Evolutionary conservation across 2,888 invertebrate species (phyloP).

Genomic region (Drosophila borealis): DNA sequence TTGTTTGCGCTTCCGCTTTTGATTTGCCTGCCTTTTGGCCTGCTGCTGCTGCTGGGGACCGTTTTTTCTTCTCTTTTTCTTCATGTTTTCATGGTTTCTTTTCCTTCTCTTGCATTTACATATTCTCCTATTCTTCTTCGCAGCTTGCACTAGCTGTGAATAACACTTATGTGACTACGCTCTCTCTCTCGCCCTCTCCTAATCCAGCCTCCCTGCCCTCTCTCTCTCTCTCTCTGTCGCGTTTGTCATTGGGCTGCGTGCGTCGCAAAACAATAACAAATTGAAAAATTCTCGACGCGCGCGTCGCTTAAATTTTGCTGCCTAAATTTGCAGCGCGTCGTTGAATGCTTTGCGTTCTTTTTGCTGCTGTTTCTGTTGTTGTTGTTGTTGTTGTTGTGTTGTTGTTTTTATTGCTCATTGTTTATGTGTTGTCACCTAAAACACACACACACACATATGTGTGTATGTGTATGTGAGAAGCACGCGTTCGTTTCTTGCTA

Average conservation of each 20-base stretch:
- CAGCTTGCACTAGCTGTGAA: slow-evolving; percentile 9
- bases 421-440: slow-evolving; percentile 33
- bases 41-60: slow-evolving; percentile 12
- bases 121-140: slow-evolving; percentile 8
- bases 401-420: slow-evolving; percentile 22
- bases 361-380: slow-evolving; percentile 25
- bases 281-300: slow-evolving; percentile 41
- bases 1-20: slow-evolving; percentile 74
- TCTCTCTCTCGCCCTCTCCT: slow-evolving; percentile 2
- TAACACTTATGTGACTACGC: not conserved
- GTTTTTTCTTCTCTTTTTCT: slow-evolving; percentile 27
- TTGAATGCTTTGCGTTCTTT: slow-evolving; percentile 36
- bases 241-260: slow-evolving; percentile 62
- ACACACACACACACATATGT: not conserved
- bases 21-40: slow-evolving; percentile 31
- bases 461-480: not conserved
- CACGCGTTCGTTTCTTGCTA: slow-evolving; percentile 32
- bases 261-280: slow-evolving; percentile 73
- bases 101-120: slow-evolving; percentile 39
- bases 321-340: slow-evolving; percentile 15
- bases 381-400: slow-evolving; percentile 21
- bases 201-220: slow-evolving; percentile 21
- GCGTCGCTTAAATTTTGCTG: slow-evolving; percentile 39
- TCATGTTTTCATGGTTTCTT: slow-evolving; percentile 11
- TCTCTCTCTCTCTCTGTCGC: slow-evolving; percentile 1